These are phyloP conservation scores for Entomobrya proxima DNA, from an alignment of 2,888 invertebrate genomes.

Conservation along the genomic window DNA sequence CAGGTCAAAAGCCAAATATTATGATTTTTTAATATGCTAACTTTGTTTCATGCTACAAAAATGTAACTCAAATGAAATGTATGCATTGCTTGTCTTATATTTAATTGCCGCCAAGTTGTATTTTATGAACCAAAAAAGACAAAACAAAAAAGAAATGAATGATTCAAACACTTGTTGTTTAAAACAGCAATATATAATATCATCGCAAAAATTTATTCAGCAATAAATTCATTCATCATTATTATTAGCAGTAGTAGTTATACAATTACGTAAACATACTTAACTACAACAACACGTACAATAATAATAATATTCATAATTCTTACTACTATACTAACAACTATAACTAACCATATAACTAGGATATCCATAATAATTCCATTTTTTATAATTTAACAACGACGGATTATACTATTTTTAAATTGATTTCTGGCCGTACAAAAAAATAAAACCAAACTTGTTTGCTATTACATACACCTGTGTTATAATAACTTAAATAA, in stretches of 20 bases:
- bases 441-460: background rate
- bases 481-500: no score
- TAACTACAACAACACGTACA: background rate
- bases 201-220: conserved; percentile 50
- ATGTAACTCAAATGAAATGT: no score
- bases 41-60: no score
- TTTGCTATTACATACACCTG: background rate
- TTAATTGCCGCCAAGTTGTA: no score
- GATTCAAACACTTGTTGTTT: background rate
- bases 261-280: background rate
- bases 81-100: no score
- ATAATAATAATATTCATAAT: background rate
- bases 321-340: background rate
- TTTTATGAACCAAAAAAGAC: background rate
- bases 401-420: no score
- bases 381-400: background rate
- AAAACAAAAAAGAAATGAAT: background rate
- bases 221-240: conserved; percentile 25
- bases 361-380: background rate
- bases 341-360: background rate
- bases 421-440: background rate
- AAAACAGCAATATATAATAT: conserved; percentile 52
- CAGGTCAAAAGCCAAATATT: no score
- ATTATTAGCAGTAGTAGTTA: conserved; percentile 10
- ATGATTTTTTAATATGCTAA: no score